Percentiles rank a stretch among this genome's conserved stretches.
These are phyloP conservation scores for Thymallus thymallus DNA, from an alignment of 2,113 vertebrate species.

Conservation along the genomic window DNA sequence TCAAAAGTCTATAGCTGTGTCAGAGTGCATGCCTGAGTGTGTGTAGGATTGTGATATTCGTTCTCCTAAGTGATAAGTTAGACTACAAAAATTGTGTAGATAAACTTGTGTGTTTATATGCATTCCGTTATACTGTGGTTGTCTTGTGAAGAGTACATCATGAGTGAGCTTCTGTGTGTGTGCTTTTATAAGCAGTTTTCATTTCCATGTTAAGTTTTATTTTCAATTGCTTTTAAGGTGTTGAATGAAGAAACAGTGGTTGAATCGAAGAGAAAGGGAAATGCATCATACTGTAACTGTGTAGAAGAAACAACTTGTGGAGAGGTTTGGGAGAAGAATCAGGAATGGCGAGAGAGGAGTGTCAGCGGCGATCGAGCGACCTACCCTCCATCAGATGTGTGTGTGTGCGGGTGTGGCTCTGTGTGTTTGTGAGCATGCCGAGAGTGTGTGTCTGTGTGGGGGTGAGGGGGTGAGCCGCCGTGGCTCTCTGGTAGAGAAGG, in stretches of 20 bases:
- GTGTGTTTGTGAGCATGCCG: constrained; percentile 40
- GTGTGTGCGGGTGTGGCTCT: constrained; percentile 59
- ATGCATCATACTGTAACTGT: constrained; percentile 19
- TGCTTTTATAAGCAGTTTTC: constrained; percentile 25
- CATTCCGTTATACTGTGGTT: neutral
- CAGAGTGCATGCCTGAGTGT: constrained; percentile 30
- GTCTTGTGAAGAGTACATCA: neutral
- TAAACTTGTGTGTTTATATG: neutral
- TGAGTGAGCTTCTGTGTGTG: neutral
- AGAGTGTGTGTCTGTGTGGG: constrained; percentile 18
- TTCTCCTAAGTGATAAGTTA: too few relatives aligned
- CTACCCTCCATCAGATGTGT: constrained; percentile 70
- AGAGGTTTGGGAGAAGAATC: neutral
- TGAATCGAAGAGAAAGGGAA: constrained; percentile 38
- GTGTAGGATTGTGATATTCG: neutral
- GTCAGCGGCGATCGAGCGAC: neutral
- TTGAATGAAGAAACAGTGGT: constrained; percentile 17
- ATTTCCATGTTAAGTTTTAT: constrained; percentile 20
- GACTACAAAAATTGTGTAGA: neutral
- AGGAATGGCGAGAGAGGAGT: neutral
- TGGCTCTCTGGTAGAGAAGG: constrained; percentile 60
- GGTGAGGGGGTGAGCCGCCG: constrained; percentile 4
- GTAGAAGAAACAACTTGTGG: constrained; percentile 20
- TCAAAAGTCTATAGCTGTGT: constrained; percentile 46
- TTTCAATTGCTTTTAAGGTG: constrained; percentile 56